Percentiles rank a stretch among this genome's conserved stretches.
These are phyloP conservation scores for Pecten maximus DNA, from an alignment of 2,888 invertebrate species.

Conservation along the genomic window DNA sequence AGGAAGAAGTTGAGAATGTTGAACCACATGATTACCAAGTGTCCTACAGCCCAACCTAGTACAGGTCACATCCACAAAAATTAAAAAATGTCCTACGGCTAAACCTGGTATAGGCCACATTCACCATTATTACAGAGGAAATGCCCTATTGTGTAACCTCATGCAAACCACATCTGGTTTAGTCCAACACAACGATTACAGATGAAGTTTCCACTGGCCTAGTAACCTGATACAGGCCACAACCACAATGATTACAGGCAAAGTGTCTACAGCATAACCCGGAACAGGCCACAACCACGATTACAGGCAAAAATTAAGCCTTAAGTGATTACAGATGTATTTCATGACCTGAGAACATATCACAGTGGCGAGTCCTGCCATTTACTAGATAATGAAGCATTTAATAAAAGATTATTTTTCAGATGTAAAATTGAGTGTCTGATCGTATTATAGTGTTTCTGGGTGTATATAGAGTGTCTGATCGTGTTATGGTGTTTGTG, in stretches of 20 bases:
- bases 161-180: background rate
- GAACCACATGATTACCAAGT: background rate
- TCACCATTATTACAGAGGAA: background rate
- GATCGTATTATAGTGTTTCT: no score
- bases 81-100: no score
- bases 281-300: background rate
- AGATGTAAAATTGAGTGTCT: no score
- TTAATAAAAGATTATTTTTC: no score
- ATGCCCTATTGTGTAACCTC: background rate
- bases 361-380: background rate
- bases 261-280: background rate
- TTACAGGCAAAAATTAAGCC: background rate
- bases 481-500: no score
- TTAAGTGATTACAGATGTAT: background rate
- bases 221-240: background rate
- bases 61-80: background rate
- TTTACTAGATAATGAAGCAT: background rate
- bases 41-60: background rate
- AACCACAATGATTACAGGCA: background rate
- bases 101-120: no score
- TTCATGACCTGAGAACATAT: slow-evolving; percentile 14
- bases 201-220: no score
- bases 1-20: no score
- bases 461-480: no score
- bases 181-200: background rate